Evolutionary conservation across 2,888 invertebrate species (phyloP), one percentile per base, ranked within the genome.

Genomic region (Synanthedon formicaeformis): DNA sequence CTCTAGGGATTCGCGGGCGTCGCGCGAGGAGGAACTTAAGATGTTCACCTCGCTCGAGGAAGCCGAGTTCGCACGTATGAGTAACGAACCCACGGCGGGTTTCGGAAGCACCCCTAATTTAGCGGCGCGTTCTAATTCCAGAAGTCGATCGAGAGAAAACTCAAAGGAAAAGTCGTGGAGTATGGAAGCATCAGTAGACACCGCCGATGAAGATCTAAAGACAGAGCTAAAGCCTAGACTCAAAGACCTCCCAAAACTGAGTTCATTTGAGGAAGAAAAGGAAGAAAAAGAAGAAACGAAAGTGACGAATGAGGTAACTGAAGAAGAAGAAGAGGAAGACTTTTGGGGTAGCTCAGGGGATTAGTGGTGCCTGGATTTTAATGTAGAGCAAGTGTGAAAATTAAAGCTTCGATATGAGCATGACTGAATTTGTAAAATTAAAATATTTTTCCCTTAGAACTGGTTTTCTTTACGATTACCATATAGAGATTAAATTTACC

Each of bases 1-100:
- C 57, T 90, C 90, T 53, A 85, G 76, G 64, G 90, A 90, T 13
- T 91, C 91, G 54, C 88, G 89, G 56, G 88, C 89, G 56, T 91
- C 91, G 34, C 89, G 90, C 54, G 91, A 91, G 62, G 91, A 91
- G 67, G 91, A 91, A 71, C 73, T 91, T 41, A 89, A 89, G 76
- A 88, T 90, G 81, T 90, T 91, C 64, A 91, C 91, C 58, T 90
- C 91, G 53, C 82, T 91, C 62, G 91, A 91, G 70, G 90, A 91
- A 71, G 89, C 89, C 58, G 91, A 91, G 68, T 81, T 89, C 58
- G 78, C 82, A 61, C 77, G 76, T 64, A 78, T 73, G 77, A 75
- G 64, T 63, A 68, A 66, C 51, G 68, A 69, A 48, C 68, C 69
- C 55, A 58, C 63, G 59, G 57, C 66, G 55, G 73, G 62, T 56